Conservation (phyloP, 2,113 vertebrate genomes). For the Gnathonemus echidnorhynchus region DNA sequence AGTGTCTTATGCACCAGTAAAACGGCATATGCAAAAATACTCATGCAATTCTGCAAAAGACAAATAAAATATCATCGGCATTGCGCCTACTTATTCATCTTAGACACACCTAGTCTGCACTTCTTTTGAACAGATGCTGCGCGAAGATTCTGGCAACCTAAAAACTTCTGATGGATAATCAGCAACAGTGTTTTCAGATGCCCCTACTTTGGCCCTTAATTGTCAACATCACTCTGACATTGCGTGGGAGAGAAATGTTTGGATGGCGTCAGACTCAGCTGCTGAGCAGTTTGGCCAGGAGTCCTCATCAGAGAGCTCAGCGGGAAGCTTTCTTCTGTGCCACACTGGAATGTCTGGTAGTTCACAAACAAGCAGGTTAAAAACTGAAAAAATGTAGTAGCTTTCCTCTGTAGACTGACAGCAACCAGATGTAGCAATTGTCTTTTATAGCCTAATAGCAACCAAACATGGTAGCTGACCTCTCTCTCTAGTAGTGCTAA, state of each 20-base stretch:
- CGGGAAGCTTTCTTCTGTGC: not conserved
- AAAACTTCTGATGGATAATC: not conserved
- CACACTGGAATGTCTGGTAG: not conserved
- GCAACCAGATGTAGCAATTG: not conserved
- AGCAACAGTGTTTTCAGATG: not conserved
- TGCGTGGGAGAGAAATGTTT: not conserved
- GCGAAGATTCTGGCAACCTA: not conserved
- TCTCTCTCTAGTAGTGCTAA: not conserved
- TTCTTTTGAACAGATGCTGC: not conserved
- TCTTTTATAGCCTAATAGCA: not conserved
- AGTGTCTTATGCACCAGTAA: not conserved
- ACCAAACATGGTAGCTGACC: not conserved
- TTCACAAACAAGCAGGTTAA: conserved; percentile 1
- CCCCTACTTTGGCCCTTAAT: not conserved
- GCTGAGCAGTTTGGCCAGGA: not conserved
- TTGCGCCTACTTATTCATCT: not conserved
- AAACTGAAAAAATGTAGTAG: not conserved
- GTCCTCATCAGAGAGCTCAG: not conserved
- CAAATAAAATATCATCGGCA: not conserved
- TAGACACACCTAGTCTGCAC: not conserved
- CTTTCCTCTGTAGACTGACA: not conserved
- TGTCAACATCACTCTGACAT: not conserved
- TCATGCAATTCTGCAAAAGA: not conserved
- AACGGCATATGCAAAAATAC: not conserved
- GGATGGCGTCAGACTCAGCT: not conserved